A percentile compares a stretch with the other conserved stretches of the same genome.
Conservation (phyloP, 2,888 invertebrate genomes). For the Aelia acuminata region DNA sequence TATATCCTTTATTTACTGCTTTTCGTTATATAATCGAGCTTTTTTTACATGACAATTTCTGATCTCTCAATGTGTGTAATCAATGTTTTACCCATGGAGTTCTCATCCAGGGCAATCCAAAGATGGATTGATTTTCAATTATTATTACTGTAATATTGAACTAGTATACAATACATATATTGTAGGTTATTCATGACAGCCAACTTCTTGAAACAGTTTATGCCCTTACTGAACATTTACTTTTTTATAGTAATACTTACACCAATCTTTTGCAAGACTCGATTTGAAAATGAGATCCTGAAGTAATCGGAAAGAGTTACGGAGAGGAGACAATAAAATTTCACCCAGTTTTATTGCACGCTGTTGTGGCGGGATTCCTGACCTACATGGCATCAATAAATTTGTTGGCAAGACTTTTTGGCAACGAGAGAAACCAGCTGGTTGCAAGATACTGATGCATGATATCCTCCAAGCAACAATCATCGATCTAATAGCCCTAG, state of each 20-base stretch:
- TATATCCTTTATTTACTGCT: no score
- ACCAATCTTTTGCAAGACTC: neutral
- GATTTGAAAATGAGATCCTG: neutral
- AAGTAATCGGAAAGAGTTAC: neutral
- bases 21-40: no score
- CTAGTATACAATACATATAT: no score
- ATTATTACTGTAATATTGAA: no score
- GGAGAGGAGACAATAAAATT: neutral
- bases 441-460: neutral
- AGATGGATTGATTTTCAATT: no score
- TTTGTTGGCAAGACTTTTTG: neutral
- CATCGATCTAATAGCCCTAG: neutral
- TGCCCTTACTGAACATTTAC: neutral
- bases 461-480: neutral
- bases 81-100: no score
- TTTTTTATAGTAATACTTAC: neutral
- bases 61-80: no score
- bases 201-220: no score
- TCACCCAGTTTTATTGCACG: neutral
- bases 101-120: no score
- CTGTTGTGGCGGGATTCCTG: neutral
- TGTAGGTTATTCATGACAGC: no score
- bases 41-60: no score
- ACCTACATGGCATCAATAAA: neutral
- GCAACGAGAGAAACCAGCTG: neutral